Evolutionary conservation across 2,113 vertebrate species (phyloP).

Genomic region (Tragelaphus buxtoni): DNA sequence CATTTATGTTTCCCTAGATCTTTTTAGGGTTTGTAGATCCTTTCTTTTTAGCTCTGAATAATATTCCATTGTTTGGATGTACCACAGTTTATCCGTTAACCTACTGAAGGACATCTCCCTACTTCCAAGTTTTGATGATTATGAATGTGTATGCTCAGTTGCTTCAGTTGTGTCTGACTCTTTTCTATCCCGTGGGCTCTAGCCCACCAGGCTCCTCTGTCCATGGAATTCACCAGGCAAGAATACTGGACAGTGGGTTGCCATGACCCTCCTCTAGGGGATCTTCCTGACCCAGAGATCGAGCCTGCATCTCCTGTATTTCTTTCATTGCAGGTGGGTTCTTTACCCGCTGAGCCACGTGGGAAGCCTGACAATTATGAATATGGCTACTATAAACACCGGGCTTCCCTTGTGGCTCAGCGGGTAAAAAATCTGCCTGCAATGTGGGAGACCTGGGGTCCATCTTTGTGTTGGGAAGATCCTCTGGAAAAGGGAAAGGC

Average conservation of each 20-base stretch:
- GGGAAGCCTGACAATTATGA: not conserved
- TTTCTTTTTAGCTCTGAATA: not conserved
- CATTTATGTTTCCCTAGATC: not conserved
- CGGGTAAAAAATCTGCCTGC: fast-evolving
- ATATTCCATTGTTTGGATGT: not conserved
- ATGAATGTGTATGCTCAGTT: not conserved
- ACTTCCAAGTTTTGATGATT: not conserved
- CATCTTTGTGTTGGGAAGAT: not conserved
- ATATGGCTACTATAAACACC: not conserved
- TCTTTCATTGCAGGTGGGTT: not conserved
- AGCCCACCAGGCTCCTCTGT: not conserved
- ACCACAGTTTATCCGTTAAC: not conserved
- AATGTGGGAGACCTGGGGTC: fast-evolving
- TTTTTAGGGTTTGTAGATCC: not conserved
- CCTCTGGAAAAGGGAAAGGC: not conserved
- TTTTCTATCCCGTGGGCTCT: not conserved
- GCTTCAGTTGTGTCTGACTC: not conserved
- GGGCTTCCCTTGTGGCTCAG: not conserved
- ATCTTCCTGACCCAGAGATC: not conserved
- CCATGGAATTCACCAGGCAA: not conserved
- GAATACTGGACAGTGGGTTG: not conserved
- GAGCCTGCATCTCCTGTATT: not conserved
- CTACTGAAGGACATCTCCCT: not conserved
- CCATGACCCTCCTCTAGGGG: not conserved
- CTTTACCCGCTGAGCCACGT: not conserved